phyloP scores from a whole-genome alignment of 2,797 vertebrate species.

The Acanthopagrus latus region DNA sequence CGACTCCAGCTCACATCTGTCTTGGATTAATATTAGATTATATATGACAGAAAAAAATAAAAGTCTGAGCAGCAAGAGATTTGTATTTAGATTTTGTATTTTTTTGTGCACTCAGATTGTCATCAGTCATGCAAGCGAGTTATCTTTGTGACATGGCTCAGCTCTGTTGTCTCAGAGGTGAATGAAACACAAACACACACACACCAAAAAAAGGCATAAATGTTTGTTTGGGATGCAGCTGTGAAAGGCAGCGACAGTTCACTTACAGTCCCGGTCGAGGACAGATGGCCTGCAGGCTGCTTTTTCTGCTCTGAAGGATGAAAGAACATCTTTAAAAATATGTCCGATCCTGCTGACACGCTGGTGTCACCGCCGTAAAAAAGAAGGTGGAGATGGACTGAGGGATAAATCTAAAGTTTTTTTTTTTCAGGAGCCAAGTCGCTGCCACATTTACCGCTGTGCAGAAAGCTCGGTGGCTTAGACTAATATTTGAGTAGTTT shows the following conservation, averaged over 20 bases:
- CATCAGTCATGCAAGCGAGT: background rate
- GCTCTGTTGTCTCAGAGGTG: constrained; percentile 17
- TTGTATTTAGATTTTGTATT: background rate
- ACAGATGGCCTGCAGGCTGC: constrained; percentile 58
- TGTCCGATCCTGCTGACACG: constrained; percentile 38
- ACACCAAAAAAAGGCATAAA: constrained; percentile 18
- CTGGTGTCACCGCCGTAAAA: constrained; percentile 46
- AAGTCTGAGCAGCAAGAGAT: no score
- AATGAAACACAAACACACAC: background rate
- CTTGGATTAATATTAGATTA: background rate
- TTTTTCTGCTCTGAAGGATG: constrained; percentile 52
- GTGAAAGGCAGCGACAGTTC: constrained; percentile 21
- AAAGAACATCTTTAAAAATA: constrained; percentile 42
- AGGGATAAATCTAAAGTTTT: constrained; percentile 29
- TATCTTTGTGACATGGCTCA: background rate
- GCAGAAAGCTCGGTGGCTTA: constrained; percentile 52
- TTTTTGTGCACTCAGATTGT: background rate
- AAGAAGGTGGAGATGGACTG: constrained; percentile 44
- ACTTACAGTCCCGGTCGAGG: constrained; percentile 43
- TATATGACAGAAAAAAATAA: background rate
- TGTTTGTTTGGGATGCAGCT: constrained; percentile 54
- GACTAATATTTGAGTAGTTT: constrained; percentile 61
- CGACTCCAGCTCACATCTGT: background rate
- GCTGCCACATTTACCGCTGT: constrained; percentile 50
- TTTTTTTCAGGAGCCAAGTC: constrained; percentile 20